Conservation (phyloP, 1,140 invertebrate species). For the Drosophila dunni region DNA sequence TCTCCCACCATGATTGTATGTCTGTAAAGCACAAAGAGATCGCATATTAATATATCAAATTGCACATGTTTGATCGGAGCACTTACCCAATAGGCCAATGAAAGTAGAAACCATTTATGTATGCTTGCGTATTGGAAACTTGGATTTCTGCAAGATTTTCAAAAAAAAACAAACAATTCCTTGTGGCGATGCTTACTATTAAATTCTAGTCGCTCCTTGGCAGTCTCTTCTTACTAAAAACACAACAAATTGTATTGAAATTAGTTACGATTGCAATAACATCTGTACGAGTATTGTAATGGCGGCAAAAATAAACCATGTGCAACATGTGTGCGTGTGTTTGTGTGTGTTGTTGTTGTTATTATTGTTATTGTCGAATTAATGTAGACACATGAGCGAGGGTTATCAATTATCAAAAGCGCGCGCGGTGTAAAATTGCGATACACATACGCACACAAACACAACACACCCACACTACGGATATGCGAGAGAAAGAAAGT, state of each 20-base stretch:
- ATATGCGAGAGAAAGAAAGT: constrained; percentile 65
- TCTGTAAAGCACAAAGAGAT: constrained; percentile 86
- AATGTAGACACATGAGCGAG: constrained; percentile 63
- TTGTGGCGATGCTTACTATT: constrained; percentile 43
- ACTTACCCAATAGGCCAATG: constrained; percentile 83
- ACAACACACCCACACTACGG: constrained; percentile 1
- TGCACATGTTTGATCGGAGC: neutral
- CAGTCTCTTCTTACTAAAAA: constrained; percentile 28
- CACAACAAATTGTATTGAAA: constrained; percentile 17
- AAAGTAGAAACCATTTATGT: constrained; percentile 85
- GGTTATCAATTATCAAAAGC: constrained; percentile 73
- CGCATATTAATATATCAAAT: neutral
- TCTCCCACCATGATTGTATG: constrained; percentile 99
- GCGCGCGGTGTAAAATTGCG: constrained; percentile 52
- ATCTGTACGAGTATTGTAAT: constrained; percentile 13
- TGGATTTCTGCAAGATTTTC: constrained; percentile 62
- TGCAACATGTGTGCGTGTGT: constrained; percentile 70
- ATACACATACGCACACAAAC: constrained; percentile 44
- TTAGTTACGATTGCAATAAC: constrained; percentile 23
- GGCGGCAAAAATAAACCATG: constrained; percentile 52
- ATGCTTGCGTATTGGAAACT: constrained; percentile 75
- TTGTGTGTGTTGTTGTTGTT: constrained; percentile 48
- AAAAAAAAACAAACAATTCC: constrained; percentile 60
- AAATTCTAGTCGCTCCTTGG: constrained; percentile 22
- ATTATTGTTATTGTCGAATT: constrained; percentile 37